A percentile compares a stretch with the other conserved stretches of the same genome.
phyloP scores from a whole-genome alignment of 1,140 invertebrate genomes.

The Himalopsyche phryganea region DNA sequence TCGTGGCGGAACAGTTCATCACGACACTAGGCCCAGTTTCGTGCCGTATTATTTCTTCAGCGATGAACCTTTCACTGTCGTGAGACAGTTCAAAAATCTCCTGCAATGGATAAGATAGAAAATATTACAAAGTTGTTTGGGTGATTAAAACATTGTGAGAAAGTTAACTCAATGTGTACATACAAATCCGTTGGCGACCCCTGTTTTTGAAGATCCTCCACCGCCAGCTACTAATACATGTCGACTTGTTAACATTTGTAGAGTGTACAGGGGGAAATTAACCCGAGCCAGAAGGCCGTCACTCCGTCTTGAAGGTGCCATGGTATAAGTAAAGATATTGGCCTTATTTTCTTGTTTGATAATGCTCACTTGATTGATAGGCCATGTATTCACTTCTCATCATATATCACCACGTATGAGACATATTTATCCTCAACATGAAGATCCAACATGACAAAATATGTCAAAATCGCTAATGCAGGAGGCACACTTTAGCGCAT shows the following conservation, averaged over 20 bases:
- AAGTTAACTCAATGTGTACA: constrained; percentile 49
- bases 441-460: constrained; percentile 33
- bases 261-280: constrained; percentile 89
- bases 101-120: constrained; percentile 48
- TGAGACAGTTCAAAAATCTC: constrained; percentile 89
- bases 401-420: constrained; percentile 23
- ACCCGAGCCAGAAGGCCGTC: constrained; percentile 75
- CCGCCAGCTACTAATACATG: constrained; percentile 94
- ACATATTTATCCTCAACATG: constrained; percentile 19
- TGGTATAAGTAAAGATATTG: constrained; percentile 8
- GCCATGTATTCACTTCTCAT: constrained; percentile 15
- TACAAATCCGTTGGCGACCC: constrained; percentile 93
- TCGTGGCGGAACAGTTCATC: constrained; percentile 80
- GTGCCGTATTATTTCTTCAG: constrained; percentile 81
- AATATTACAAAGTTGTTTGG: constrained; percentile 30
- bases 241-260: constrained; percentile 85
- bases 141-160: background rate
- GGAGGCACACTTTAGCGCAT: background rate
- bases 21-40: constrained; percentile 86
- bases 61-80: constrained; percentile 74
- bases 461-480: constrained; percentile 24
- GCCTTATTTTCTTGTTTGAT: constrained; percentile 5
- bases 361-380: background rate
- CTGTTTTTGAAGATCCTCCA: constrained; percentile 91
- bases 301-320: constrained; percentile 33